Conservation (phyloP, 1,140 invertebrate genomes). For the Zaprionus africanus region DNA sequence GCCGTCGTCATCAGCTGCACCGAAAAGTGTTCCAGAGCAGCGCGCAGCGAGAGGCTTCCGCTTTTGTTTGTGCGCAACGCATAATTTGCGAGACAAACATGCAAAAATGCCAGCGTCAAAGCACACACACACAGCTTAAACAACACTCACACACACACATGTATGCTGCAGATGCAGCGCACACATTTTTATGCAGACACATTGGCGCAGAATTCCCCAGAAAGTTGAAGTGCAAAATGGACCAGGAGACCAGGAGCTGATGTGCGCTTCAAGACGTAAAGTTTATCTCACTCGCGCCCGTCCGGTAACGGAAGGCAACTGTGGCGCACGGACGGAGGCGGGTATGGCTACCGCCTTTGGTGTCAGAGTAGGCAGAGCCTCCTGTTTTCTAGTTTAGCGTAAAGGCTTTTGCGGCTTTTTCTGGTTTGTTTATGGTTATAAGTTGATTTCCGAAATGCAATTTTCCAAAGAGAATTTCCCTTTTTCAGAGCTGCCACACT, state of each 20-base stretch:
- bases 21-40: slow-evolving; percentile 52
- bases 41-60: slow-evolving; percentile 54
- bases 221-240: slow-evolving; percentile 73
- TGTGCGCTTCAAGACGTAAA: slow-evolving; percentile 71
- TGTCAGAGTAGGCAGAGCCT: not conserved
- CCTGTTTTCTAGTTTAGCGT: slow-evolving; percentile 36
- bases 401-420: slow-evolving; percentile 57
- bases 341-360: not conserved
- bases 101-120: slow-evolving; percentile 79
- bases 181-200: slow-evolving; percentile 45
- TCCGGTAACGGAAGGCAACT: slow-evolving; percentile 51
- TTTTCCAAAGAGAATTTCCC: slow-evolving; percentile 61
- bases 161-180: not conserved
- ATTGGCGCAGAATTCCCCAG: slow-evolving; percentile 62
- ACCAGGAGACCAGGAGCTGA: slow-evolving; percentile 40
- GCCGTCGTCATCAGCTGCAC: slow-evolving; percentile 47
- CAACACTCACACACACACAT: slow-evolving; percentile 26
- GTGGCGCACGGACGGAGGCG: not conserved
- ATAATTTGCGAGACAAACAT: slow-evolving; percentile 82
- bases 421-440: slow-evolving; percentile 78
- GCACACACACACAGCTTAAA: slow-evolving; percentile 26
- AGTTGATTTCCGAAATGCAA: slow-evolving; percentile 75
- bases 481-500: slow-evolving; percentile 26
- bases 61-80: slow-evolving; percentile 80
- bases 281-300: slow-evolving; percentile 72